Conservation (phyloP, 2,113 vertebrate species). For the Phycodurus eques region DNA sequence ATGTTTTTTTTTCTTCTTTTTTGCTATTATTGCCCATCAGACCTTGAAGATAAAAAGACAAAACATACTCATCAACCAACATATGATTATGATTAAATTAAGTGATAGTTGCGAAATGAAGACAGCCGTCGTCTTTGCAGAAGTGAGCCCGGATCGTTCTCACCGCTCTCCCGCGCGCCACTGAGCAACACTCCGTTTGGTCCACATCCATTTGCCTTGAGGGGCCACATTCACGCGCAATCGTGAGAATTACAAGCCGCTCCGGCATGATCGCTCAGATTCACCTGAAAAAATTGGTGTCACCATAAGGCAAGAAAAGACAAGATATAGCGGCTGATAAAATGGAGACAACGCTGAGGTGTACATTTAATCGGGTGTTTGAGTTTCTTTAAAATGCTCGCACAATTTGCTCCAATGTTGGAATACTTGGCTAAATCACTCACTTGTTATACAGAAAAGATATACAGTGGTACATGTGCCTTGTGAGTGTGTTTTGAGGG, state of each 20-base stretch:
- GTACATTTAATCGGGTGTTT: too few relatives aligned
- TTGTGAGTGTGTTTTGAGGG: too few relatives aligned
- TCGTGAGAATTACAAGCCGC: constrained; percentile 60
- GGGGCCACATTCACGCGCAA: constrained; percentile 40
- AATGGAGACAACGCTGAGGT: not conserved
- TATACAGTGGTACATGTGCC: too few relatives aligned
- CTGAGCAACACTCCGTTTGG: constrained; percentile 56
- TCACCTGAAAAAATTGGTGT: constrained; percentile 37
- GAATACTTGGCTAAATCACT: too few relatives aligned
- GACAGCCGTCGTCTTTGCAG: constrained; percentile 1
- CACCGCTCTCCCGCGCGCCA: constrained; percentile 18
- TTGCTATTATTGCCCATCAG: not conserved
- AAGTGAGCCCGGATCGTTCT: constrained; percentile 48
- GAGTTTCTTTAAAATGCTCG: too few relatives aligned
- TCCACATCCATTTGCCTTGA: constrained; percentile 48
- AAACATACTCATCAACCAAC: not conserved
- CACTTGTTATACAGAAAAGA: too few relatives aligned
- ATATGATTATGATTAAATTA: not conserved
- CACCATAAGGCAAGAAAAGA: constrained; percentile 13
- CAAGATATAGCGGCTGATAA: constrained; percentile 25
- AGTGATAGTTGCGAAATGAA: not conserved
- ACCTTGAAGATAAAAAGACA: not conserved
- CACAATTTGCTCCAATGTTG: too few relatives aligned
- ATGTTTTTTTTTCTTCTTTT: not conserved
- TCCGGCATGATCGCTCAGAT: constrained; percentile 50